Evolutionary conservation across 2,888 invertebrate species (phyloP), one percentile per base, ranked within the genome.

Genomic region (Nymphalis urticae): DNA sequence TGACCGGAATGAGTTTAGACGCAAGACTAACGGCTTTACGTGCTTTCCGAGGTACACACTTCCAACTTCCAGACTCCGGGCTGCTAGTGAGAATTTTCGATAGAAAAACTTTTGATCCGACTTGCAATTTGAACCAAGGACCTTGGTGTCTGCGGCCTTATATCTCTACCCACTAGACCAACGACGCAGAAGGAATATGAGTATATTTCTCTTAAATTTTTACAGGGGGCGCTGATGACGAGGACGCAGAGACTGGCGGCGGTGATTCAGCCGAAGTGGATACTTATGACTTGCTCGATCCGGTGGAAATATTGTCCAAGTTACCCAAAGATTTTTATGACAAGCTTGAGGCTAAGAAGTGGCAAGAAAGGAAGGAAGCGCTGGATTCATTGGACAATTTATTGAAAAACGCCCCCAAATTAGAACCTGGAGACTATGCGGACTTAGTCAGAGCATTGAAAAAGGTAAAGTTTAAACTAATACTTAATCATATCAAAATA

Each of bases 291-390:
- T 90, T 98, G 0, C 87, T 98, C 47, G 97, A 97, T 77, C 97
- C 99, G 0, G 98, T 98, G 60, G 98, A 99, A 82, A 97, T 99
- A 75, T 86, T 99, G 0, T 96, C 97, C 0, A 97, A 98, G 83
- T 88, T 99, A 48, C 98, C 99, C 0, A 97, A 98, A 89, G 98
- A 99, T 86, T 99, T 99, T 86, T 98, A 96, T 83, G 98, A 98
- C 5, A 97, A 98, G 85, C 85, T 97, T 5, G 98, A 99, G 79
- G 97, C 97, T 0, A 98, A 98, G 86, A 99, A 98, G 82, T 99
- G 98, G 99, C 97, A 97, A 82, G 97, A 99, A 68, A 93, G 99
- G 42, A 98, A 98, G 83, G 98, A 99, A 83, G 96, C 96, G 0
- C 85, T 99, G 17, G 99, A 99, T 77, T 93, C 94, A 0, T 85